Conservation (phyloP, 2,888 invertebrate species). For the Polylopha cassiicola region DNA sequence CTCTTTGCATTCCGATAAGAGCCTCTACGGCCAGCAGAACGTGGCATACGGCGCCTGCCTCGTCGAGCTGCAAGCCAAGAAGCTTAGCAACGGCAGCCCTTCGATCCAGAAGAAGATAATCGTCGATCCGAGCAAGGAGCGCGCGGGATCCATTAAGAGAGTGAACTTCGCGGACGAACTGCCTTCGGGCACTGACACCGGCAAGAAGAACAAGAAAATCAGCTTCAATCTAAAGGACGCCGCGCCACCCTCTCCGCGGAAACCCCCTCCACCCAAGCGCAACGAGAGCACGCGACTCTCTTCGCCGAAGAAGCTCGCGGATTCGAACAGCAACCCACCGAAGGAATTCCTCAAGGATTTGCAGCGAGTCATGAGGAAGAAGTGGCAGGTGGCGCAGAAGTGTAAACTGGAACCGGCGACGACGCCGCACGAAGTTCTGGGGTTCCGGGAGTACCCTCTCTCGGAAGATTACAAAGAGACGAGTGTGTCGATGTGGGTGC, state of each 20-base stretch:
- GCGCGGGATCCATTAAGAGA: slow-evolving; percentile 68
- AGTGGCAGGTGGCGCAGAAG: slow-evolving; percentile 95
- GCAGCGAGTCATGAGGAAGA: slow-evolving; percentile 94
- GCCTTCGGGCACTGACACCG: slow-evolving; percentile 63
- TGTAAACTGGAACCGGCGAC: slow-evolving; percentile 92
- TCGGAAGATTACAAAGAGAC: slow-evolving; percentile 85
- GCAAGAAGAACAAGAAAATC: slow-evolving; percentile 81
- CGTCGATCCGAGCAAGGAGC: slow-evolving; percentile 61
- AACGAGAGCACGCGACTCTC: slow-evolving; percentile 85
- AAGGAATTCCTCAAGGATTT: slow-evolving; percentile 91
- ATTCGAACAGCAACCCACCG: slow-evolving; percentile 84
- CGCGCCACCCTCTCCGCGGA: slow-evolving; percentile 78
- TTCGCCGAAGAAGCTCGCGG: slow-evolving; percentile 86
- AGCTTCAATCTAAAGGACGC: slow-evolving; percentile 77
- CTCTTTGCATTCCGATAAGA: slow-evolving; percentile 62
- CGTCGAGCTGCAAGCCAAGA: slow-evolving; percentile 76
- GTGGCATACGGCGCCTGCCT: slow-evolving; percentile 72
- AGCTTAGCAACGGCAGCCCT: slow-evolving; percentile 58
- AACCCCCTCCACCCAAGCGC: slow-evolving; percentile 85
- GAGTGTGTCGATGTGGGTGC: slow-evolving; percentile 93
- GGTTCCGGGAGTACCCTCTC: slow-evolving; percentile 89
- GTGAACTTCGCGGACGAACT: slow-evolving; percentile 81
- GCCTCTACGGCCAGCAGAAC: slow-evolving; percentile 52
- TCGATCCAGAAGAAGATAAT: slow-evolving; percentile 50
- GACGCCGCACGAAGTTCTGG: slow-evolving; percentile 93